Base-by-base conservation (phyloP, 2,888 invertebrate species). In the Orthosia cruda region DNA sequence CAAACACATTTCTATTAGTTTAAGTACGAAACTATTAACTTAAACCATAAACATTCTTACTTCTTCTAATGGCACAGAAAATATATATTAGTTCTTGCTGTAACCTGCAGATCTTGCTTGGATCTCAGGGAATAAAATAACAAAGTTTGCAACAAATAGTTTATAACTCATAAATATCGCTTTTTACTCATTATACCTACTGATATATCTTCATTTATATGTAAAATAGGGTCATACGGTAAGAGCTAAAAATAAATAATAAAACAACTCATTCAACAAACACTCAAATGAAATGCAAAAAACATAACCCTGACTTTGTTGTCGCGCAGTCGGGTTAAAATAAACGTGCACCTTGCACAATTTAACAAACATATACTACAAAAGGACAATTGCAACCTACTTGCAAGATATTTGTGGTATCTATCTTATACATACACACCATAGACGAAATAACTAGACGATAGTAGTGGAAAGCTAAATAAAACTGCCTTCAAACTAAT, bases 1-100 rank as follows among this genome's bases (percentile, higher is more conserved):
- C 58, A 59, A 85, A 81, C 71, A 80, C 65, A 66, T 69, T 66
- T 64, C 69, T 71, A 72, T 55, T 4, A 71, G 54, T 77, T 83
- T 86, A 86, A 87, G 85, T 85, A 86, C 77, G 71, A 61, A 50
- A 62, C 49, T 77, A 61, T 16, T 80, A 85, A 76, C 64, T 55
- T 77, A 83, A 70, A 77, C 71, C 75, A 80, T 74, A 73, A 69
- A 71, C 59, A 78, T 71, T 74, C 57, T 49, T 74, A 74, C 52
- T 58, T 65, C 62, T 62, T 75, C 66, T 76, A 87, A 87, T 87
- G 87, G 86, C 87, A 87, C 86, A 80, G 74, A 74, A 45, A 71
- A 70, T 79, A 76, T 77, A 72, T 77, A 75, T 67, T 65, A 77
- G 52, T 77, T 58, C 26, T 57, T 54, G 55, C 49, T 71, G 20